Percentiles rank a stretch among this genome's conserved stretches.
Conservation (phyloP, 2,888 invertebrate genomes). For the Megamerina dolium region DNA sequence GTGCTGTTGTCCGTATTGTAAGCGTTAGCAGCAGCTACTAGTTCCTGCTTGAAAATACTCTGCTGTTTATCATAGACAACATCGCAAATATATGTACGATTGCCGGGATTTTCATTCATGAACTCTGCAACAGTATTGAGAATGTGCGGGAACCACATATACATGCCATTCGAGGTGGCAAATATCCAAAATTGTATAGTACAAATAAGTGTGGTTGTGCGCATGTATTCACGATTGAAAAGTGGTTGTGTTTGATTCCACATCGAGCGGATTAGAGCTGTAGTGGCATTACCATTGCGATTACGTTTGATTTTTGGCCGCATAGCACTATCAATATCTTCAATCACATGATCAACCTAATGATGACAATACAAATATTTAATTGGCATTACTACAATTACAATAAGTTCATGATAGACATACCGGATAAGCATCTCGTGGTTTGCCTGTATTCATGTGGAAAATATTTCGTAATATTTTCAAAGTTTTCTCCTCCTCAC, state of each 20-base stretch:
- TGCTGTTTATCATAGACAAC: constrained; percentile 29
- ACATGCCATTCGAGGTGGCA: constrained; percentile 40
- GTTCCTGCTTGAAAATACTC: constrained; percentile 13
- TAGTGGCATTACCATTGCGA: constrained; percentile 14
- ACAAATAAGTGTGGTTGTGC: constrained; percentile 36
- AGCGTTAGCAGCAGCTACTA: neutral
- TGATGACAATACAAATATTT: neutral
- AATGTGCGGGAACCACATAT: constrained; percentile 46
- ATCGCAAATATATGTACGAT: constrained; percentile 35
- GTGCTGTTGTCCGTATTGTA: neutral
- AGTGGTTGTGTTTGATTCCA: constrained; percentile 43
- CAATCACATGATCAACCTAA: constrained; percentile 26
- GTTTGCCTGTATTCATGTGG: constrained; percentile 30
- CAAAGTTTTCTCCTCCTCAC: constrained; percentile 31
- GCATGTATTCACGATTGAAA: constrained; percentile 34
- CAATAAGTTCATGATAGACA: constrained; percentile 2
- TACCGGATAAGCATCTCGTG: constrained; percentile 29
- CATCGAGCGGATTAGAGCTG: constrained; percentile 32
- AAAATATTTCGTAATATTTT: constrained; percentile 34
- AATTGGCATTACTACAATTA: neutral
- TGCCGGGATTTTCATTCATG: constrained; percentile 29
- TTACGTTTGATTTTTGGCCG: constrained; percentile 13
- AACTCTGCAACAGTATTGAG: constrained; percentile 38
- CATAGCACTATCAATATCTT: constrained; percentile 26
- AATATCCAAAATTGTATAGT: constrained; percentile 41